phyloP scores from a whole-genome alignment of 2,797 vertebrate species.

The Momotus momota region DNA sequence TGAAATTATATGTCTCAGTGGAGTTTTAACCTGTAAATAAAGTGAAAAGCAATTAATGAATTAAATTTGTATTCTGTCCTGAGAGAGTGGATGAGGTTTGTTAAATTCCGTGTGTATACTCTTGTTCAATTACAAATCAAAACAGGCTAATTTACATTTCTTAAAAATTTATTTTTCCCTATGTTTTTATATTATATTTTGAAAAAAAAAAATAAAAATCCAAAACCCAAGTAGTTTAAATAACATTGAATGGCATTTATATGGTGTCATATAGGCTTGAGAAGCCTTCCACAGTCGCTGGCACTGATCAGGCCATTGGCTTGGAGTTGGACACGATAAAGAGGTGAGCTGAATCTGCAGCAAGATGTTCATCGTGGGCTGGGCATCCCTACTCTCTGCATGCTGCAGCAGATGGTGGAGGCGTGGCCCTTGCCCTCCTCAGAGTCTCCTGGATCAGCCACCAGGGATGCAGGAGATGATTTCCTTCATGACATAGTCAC shows the following conservation, averaged over 20 bases:
- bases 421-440: background rate
- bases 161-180: background rate
- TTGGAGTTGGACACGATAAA: background rate
- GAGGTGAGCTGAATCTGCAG: background rate
- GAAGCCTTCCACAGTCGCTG: background rate
- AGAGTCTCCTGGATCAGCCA: background rate
- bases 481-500: background rate
- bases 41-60: conserved; percentile 44
- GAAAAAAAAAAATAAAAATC: background rate
- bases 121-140: conserved; percentile 14
- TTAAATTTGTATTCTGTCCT: conserved; percentile 39
- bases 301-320: background rate
- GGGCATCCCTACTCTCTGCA: background rate
- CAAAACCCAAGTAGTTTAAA: background rate
- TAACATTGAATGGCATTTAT: background rate
- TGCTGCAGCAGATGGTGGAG: background rate
- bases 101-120: background rate
- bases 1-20: conserved; percentile 37
- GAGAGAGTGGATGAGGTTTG: conserved; percentile 5
- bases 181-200: background rate
- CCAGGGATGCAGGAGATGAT: fast-evolving
- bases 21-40: conserved; percentile 62
- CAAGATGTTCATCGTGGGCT: background rate
- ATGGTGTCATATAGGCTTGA: background rate
- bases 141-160: background rate